Evolutionary conservation across 2,888 invertebrate genomes (phyloP).

Genomic region (Ornithoptera priamus): DNA sequence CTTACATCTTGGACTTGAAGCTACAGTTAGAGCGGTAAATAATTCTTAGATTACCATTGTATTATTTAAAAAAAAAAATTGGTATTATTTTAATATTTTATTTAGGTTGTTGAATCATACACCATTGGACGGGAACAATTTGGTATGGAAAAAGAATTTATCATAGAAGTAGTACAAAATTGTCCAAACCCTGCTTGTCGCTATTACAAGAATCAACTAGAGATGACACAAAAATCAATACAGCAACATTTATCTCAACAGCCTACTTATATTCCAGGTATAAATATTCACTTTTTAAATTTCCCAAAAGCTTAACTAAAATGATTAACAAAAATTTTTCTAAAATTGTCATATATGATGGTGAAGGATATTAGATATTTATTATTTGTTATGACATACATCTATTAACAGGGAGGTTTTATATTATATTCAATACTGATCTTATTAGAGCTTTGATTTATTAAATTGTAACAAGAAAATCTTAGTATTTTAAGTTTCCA

Average conservation of each 20-base stretch:
- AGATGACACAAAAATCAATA: slow-evolving; percentile 84
- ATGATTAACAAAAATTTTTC: background rate
- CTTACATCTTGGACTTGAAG: slow-evolving; percentile 89
- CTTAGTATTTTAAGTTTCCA: too few species aligned
- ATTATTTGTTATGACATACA: too few species aligned
- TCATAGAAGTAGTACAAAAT: slow-evolving; percentile 92
- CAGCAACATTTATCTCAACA: slow-evolving; percentile 83
- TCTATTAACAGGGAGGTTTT: too few species aligned
- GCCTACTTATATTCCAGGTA: slow-evolving; percentile 77
- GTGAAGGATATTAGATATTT: too few species aligned
- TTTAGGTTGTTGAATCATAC: slow-evolving; percentile 89
- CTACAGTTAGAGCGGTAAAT: slow-evolving; percentile 90
- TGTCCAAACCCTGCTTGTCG: slow-evolving; percentile 93
- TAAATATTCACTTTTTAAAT: slow-evolving; percentile 11
- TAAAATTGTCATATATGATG: background rate
- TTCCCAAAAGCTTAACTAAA: background rate
- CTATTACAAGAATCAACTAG: slow-evolving; percentile 91
- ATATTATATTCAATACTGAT: too few species aligned
- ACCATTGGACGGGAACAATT: slow-evolving; percentile 90
- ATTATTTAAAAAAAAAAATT: background rate
- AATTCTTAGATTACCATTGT: slow-evolving; percentile 8
- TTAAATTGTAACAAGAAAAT: too few species aligned
- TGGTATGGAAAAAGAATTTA: slow-evolving; percentile 94
- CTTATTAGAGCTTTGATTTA: too few species aligned
- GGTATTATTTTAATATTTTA: slow-evolving; percentile 8